Base-by-base conservation (phyloP, 2,797 vertebrate species). In the Protonibea diacanthus region DNA sequence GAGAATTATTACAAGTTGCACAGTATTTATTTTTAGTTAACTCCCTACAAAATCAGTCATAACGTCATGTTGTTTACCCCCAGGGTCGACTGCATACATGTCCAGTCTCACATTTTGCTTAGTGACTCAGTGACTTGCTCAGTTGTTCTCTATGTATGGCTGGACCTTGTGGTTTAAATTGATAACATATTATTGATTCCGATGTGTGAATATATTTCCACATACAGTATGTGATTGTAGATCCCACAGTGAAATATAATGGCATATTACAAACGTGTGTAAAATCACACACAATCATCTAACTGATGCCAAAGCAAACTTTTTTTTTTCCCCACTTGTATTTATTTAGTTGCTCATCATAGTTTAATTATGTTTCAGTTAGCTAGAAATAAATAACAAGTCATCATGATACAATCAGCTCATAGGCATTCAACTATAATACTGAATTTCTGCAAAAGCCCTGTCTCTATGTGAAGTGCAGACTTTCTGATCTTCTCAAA, bases 291-390 rank as follows among this genome's bases (percentile, higher is more conserved):
- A 44, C 33, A 2, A 56, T 17, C 8, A 17, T 53, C 55, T 45
- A 14, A 52, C 7, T 33, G 20, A 56, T 51, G n/a, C 27, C n/a
- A 57, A 17, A 55, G 59, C 47, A 60, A 71, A 75, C 6, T 42
- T 40, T 21, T 65, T n/a, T n/a, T 15, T 15, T 49, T 4, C 17
- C 27, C 11, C 17, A 49, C 11, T 40, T 27, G 9, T 49, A 18
- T 21, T 47, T 29, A 42, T 13, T 25, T 14, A 44, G 18, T 55
- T 8, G 44, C 29, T 13, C 9, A 29, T 66, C 21, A 42, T 23
- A 52, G 11, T 49, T 38, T 7, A 29, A 25, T 6, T 71, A 21
- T 29, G 25, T 11, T 45, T 9, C 12, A 74, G 9, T 42, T 70
- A 27, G 4, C 42, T 4, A 4, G 13, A 40, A 52, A 42, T 44